Conservation (phyloP, 1,140 invertebrate species). For the Ips typographus region DNA sequence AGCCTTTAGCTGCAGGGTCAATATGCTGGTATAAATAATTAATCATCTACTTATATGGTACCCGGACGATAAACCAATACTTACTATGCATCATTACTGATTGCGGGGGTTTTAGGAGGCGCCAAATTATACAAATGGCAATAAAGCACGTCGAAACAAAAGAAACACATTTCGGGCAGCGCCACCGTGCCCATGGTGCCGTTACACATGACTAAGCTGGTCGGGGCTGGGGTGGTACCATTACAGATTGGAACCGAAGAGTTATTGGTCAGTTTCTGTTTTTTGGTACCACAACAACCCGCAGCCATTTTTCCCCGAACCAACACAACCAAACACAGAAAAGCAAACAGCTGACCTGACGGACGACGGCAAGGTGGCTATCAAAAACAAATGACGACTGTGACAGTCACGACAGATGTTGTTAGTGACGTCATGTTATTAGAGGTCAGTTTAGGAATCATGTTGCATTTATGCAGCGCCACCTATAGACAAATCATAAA, state of each 20-base stretch:
- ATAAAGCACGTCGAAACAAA: constrained; percentile 97
- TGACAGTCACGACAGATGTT: background rate
- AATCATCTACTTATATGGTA: too few relatives aligned
- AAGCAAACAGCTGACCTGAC: constrained; percentile 35
- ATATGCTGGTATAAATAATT: background rate
- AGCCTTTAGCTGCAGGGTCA: background rate
- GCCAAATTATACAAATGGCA: constrained; percentile 90
- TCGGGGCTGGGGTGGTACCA: constrained; percentile 49
- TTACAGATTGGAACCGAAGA: constrained; percentile 56
- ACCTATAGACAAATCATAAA: too few relatives aligned
- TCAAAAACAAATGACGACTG: background rate
- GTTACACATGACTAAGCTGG: constrained; percentile 47
- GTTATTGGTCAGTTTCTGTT: constrained; percentile 83
- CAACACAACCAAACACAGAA: constrained; percentile 29
- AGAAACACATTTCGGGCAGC: constrained; percentile 95
- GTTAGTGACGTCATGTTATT: too few relatives aligned
- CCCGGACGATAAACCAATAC: constrained; percentile 51
- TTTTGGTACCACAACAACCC: constrained; percentile 85
- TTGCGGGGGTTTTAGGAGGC: constrained; percentile 83
- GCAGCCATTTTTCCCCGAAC: constrained; percentile 66
- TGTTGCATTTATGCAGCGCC: too few relatives aligned
- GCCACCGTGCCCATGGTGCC: constrained; percentile 66
- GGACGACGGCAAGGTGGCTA: constrained; percentile 7
- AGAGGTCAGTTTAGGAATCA: too few relatives aligned
- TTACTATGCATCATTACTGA: constrained; percentile 95